A percentile compares a stretch with the other conserved stretches of the same genome.
Conservation (phyloP, 2,113 vertebrate species). For the Ahaetulla prasina region DNA sequence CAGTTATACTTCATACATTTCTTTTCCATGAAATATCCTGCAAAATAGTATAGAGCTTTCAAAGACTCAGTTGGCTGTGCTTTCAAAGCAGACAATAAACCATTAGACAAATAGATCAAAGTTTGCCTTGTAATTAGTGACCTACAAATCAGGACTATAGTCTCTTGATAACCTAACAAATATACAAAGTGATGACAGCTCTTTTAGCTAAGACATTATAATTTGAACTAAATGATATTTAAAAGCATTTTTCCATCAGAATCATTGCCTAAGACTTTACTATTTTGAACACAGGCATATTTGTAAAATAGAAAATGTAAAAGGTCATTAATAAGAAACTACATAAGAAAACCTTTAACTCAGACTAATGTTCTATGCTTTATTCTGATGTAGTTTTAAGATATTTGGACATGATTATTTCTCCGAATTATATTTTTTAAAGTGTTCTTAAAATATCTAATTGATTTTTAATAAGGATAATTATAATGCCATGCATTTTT, state of each 20-base stretch:
- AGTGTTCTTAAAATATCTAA: conserved; percentile 11
- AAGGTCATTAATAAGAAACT: neutral
- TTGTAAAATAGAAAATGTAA: conserved; percentile 3
- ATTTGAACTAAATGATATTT: conserved; percentile 16
- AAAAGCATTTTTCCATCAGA: conserved; percentile 9
- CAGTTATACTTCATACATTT: neutral
- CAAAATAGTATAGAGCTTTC: neutral
- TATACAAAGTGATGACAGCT: neutral
- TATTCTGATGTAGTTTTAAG: conserved; percentile 16
- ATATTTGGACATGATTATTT: neutral
- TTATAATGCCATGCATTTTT: conserved; percentile 15
- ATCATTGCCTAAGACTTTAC: neutral
- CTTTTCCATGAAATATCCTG: neutral
- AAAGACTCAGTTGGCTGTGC: neutral
- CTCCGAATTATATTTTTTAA: conserved; percentile 20
- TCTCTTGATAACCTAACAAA: conserved; percentile 11
- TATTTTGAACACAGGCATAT: neutral
- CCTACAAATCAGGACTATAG: conserved; percentile 18
- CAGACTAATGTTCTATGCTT: neutral
- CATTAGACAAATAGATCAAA: conserved; percentile 13
- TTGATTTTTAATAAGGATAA: conserved; percentile 14
- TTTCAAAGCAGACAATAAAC: neutral
- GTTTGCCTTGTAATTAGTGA: conserved; percentile 2
- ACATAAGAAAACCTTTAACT: conserved; percentile 15
- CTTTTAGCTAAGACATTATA: neutral